Evolutionary conservation across 1,140 invertebrate genomes (phyloP).

Genomic region (Euura lappo): DNA sequence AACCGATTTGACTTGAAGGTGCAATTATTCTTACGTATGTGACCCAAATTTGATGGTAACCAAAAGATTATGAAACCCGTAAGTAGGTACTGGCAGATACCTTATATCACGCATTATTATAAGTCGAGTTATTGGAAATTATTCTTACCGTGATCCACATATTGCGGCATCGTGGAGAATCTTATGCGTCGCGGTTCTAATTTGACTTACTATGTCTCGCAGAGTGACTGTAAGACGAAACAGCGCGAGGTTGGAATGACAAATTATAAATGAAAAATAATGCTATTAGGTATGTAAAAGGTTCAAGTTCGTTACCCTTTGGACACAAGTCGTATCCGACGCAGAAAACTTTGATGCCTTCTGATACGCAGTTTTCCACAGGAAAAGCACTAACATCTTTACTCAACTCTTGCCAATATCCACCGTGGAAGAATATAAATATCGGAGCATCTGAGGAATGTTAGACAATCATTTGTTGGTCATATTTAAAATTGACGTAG

Average conservation of each 20-base stretch:
- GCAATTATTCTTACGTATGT: too few relatives aligned
- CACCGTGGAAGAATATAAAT: constrained; percentile 81
- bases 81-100: too few relatives aligned
- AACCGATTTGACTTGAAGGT: too few relatives aligned
- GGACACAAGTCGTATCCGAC: constrained; percentile 82
- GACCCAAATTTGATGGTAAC: too few relatives aligned
- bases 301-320: constrained; percentile 52
- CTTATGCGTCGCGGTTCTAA: constrained; percentile 64
- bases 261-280: too few relatives aligned
- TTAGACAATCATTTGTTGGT: too few relatives aligned
- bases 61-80: too few relatives aligned
- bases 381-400: constrained; percentile 70
- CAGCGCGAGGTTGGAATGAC: too few relatives aligned
- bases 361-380: constrained; percentile 65
- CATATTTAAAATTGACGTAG: too few relatives aligned
- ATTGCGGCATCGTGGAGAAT: constrained; percentile 66
- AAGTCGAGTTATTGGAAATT: background rate
- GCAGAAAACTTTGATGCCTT: constrained; percentile 71
- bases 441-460: constrained; percentile 70
- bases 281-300: too few relatives aligned
- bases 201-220: constrained; percentile 68
- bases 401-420: constrained; percentile 79
- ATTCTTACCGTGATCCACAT: constrained; percentile 56
- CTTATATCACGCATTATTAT: too few relatives aligned
- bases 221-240: constrained; percentile 63